A percentile compares a stretch with the other conserved stretches of the same genome.
phyloP scores from a whole-genome alignment of 2,888 invertebrate genomes.

The Apotomis betuletana region DNA sequence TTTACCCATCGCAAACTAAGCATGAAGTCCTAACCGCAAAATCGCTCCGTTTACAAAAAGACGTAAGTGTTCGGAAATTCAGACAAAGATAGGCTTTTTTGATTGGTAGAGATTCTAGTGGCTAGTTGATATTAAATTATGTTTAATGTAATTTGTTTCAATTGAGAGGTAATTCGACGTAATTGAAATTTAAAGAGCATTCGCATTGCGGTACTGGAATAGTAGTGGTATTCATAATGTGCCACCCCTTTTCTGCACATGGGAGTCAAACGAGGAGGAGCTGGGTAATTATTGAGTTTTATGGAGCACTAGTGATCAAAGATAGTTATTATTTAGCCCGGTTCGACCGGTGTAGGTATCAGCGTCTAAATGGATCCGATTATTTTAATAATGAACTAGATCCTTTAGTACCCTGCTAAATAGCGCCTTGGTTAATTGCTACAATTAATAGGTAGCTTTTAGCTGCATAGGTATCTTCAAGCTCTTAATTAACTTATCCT shows the following conservation, averaged over 20 bases:
- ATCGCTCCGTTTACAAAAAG: neutral
- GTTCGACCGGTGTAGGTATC: no score
- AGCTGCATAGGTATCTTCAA: no score
- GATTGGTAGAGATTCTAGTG: neutral
- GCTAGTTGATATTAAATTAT: conserved; percentile 36
- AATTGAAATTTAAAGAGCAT: conserved; percentile 15
- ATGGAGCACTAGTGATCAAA: neutral
- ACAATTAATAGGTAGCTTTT: no score
- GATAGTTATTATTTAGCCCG: neutral
- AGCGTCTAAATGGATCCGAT: no score
- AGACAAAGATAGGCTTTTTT: neutral
- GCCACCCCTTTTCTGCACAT: conserved; percentile 10
- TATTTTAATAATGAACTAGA: no score
- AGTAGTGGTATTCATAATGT: neutral
- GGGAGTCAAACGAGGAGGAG: neutral
- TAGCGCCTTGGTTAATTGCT: no score
- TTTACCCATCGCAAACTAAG: conserved; percentile 59
- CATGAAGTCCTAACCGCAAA: conserved; percentile 68
- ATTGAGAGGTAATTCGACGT: conserved; percentile 27
- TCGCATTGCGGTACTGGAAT: neutral
- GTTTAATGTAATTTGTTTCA: conserved; percentile 34
- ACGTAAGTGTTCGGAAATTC: neutral
- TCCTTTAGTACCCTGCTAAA: no score
- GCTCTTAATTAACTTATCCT: no score
- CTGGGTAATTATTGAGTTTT: neutral